Conservation (phyloP, 2,113 vertebrate species). For the Rhinolophus ferrumequinum region DNA sequence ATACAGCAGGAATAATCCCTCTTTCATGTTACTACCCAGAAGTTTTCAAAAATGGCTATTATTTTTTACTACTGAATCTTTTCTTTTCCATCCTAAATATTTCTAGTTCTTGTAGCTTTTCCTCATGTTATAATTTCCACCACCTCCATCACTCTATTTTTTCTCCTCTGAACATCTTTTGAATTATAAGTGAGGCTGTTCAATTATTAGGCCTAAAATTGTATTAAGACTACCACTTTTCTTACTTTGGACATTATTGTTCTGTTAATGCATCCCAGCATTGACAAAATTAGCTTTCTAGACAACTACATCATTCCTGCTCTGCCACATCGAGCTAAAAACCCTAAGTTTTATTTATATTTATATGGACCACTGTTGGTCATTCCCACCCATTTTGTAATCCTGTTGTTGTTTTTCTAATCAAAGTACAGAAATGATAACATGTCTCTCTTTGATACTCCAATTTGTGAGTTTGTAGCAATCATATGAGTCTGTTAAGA, state of each 20-base stretch:
- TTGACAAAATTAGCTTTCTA: not conserved
- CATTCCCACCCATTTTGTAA: not conserved
- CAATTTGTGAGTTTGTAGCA: not conserved
- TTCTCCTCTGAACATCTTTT: not conserved
- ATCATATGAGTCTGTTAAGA: not conserved
- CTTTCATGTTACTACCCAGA: not conserved
- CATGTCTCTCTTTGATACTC: not conserved
- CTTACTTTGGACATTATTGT: not conserved
- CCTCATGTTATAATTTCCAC: not conserved
- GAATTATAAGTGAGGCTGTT: not conserved
- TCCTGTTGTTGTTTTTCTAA: not conserved
- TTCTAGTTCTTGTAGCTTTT: not conserved
- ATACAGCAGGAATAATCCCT: not conserved
- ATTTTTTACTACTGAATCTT: not conserved
- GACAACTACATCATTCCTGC: not conserved
- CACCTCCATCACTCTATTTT: not conserved
- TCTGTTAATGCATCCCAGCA: not conserved
- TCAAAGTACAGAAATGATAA: not conserved
- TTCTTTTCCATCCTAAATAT: not conserved
- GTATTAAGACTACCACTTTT: not conserved
- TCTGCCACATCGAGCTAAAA: not conserved
- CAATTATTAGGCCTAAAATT: not conserved
- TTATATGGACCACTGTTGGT: not conserved
- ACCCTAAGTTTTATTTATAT: not conserved
- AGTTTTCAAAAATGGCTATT: not conserved